These are phyloP conservation scores for Tragelaphus scriptus DNA, from an alignment of 2,113 vertebrate species.

Conservation along the genomic window DNA sequence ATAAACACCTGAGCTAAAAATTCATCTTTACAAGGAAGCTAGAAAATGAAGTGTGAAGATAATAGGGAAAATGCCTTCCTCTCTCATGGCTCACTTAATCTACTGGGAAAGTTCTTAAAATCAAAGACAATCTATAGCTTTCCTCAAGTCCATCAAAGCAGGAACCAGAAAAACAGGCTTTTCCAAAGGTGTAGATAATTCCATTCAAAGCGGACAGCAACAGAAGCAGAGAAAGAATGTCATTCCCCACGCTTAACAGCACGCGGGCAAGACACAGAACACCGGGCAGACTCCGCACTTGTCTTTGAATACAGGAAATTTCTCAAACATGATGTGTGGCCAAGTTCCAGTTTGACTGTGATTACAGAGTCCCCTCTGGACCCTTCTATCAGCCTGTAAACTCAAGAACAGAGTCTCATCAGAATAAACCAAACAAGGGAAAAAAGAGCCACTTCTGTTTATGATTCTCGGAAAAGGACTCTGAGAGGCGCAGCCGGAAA, in stretches of 20 bases:
- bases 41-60: not conserved
- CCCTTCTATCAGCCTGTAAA: not conserved
- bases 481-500: accelerated
- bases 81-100: not conserved
- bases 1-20: not conserved
- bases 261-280: not conserved
- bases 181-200: not conserved
- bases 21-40: not conserved
- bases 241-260: not conserved
- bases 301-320: not conserved
- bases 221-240: not conserved
- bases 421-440: not conserved
- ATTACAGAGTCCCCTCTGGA: not conserved
- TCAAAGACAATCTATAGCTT: not conserved
- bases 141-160: not conserved
- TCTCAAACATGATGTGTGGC: not conserved
- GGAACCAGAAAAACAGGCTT: not conserved
- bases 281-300: not conserved
- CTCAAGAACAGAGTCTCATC: not conserved
- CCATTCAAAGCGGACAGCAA: not conserved
- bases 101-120: not conserved
- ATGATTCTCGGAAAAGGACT: not conserved
- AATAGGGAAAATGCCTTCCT: not conserved
- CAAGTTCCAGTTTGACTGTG: not conserved
- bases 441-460: not conserved